Percentiles rank a stretch among this genome's conserved stretches.
Conservation (phyloP, 2,113 vertebrate genomes). For the Oncorhynchus kisutch region DNA sequence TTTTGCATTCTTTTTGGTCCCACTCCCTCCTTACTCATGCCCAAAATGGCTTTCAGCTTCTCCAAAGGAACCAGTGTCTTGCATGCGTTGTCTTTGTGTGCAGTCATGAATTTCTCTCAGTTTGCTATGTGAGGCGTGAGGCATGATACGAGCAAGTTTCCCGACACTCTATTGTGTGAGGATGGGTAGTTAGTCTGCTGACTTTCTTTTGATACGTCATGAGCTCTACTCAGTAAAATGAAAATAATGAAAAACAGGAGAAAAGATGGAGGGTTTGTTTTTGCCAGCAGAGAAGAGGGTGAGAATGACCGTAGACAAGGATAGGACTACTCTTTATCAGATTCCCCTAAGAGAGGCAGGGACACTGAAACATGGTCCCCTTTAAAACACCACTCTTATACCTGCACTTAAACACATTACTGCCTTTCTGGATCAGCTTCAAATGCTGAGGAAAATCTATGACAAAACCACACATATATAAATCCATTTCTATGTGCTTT, state of each 20-base stretch:
- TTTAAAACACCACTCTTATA: not conserved
- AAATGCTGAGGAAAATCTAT: constrained; percentile 53
- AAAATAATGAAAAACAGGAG: not conserved
- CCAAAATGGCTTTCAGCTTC: constrained; percentile 7
- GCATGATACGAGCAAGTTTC: not conserved
- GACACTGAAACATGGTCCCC: not conserved
- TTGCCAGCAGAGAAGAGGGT: constrained; percentile 26
- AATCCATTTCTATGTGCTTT: constrained; percentile 49
- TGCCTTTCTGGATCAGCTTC: constrained; percentile 59
- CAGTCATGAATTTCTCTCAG: not conserved
- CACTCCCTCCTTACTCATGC: constrained; percentile 15
- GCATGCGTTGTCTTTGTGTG: not conserved
- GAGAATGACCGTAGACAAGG: constrained; percentile 1
- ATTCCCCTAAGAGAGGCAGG: constrained; percentile 6
- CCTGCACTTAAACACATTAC: constrained; percentile 45
- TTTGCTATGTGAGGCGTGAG: constrained; percentile 1
- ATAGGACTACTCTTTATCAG: constrained; percentile 6
- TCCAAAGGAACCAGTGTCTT: not conserved
- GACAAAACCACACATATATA: constrained; percentile 63
- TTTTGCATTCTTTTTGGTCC: constrained; percentile 31
- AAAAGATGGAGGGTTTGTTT: constrained; percentile 23
- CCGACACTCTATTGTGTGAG: not conserved
- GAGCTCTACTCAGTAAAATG: not conserved
- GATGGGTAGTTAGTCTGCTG: not conserved
- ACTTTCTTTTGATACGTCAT: not conserved